A percentile compares a stretch with the other conserved stretches of the same genome.
Evolutionary conservation across 2,113 vertebrate genomes (phyloP).

Genomic region (Rattus rattus): DNA sequence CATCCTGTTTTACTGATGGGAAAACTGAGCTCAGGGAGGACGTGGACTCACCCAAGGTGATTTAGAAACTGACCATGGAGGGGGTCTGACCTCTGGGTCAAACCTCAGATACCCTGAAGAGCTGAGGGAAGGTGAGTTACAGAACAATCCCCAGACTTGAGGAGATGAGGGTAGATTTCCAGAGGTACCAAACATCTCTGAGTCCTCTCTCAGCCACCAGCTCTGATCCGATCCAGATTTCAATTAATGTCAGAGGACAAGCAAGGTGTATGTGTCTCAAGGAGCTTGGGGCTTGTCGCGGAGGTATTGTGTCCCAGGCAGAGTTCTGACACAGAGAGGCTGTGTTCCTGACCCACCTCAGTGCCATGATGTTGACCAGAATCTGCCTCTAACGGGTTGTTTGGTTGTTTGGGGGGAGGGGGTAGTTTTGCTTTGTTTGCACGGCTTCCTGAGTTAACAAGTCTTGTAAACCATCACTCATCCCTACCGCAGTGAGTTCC

Average conservation of each 20-base stretch:
- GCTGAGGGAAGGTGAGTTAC: background rate
- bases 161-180: rapidly evolving
- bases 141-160: background rate
- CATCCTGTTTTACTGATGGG: background rate
- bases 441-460: background rate
- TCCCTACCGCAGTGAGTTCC: background rate
- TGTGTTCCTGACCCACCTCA: background rate
- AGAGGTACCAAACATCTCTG: rapidly evolving
- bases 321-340: background rate
- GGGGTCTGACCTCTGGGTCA: background rate
- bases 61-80: background rate
- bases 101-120: background rate
- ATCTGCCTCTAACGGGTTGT: background rate
- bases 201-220: no score
- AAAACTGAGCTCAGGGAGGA: background rate
- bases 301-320: background rate
- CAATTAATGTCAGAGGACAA: background rate
- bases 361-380: background rate
- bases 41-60: background rate
- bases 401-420: background rate
- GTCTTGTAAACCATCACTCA: background rate
- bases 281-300: background rate
- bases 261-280: background rate
- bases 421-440: background rate
- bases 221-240: background rate